These are phyloP conservation scores for Remorina albescens DNA, from an alignment of 2,797 vertebrate species.

Conservation along the genomic window DNA sequence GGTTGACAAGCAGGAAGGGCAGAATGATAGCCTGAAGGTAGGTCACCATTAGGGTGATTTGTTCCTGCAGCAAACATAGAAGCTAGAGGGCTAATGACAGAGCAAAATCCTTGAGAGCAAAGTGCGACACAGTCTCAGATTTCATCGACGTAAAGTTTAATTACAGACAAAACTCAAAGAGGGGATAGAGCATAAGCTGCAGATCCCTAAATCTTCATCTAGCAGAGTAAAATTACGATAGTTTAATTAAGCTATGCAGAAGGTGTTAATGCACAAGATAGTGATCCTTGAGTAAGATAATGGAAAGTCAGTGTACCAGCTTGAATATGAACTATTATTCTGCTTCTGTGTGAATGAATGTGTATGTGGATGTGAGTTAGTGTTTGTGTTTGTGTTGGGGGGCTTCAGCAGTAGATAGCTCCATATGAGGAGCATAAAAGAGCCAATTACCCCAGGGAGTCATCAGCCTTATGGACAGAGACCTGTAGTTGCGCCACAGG, in stretches of 20 bases:
- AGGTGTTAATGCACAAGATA: conserved; percentile 12
- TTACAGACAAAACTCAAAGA: conserved; percentile 65
- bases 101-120: conserved; percentile 33
- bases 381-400: conserved; percentile 15
- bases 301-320: conserved; percentile 21
- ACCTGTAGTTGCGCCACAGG: conserved; percentile 71
- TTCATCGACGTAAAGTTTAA: conserved; percentile 65
- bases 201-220: conserved; percentile 1
- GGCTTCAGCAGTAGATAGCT: conserved; percentile 54
- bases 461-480: conserved; percentile 76
- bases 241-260: too few species aligned
- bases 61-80: conserved; percentile 18
- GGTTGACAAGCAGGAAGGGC: conserved; percentile 26
- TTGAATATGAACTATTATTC: conserved; percentile 5
- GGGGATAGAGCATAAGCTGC: conserved; percentile 27
- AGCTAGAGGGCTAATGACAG: conserved; percentile 44
- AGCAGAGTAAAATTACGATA: background rate
- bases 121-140: conserved; percentile 43
- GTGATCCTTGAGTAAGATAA: conserved; percentile 22
- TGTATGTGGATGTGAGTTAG: conserved; percentile 5
- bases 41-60: conserved; percentile 28
- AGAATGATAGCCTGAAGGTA: conserved; percentile 32
- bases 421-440: conserved; percentile 64
- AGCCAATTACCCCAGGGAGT: conserved; percentile 69
- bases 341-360: conserved; percentile 20